Evolutionary conservation across 1,140 invertebrate genomes (phyloP).

Genomic region (Pseudomyrmex concolor): DNA sequence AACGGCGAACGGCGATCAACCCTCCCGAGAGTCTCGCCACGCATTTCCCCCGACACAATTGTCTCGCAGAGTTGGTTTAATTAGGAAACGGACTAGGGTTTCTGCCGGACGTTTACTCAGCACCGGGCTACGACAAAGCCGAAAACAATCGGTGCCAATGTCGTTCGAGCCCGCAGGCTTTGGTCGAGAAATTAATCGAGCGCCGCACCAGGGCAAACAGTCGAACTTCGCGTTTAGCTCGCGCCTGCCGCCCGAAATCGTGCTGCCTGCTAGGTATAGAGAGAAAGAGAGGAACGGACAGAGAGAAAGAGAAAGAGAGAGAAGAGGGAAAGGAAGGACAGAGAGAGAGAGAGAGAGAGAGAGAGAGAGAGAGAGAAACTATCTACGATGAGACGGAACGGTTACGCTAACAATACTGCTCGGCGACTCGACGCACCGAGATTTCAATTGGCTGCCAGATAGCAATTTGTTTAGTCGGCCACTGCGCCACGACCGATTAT

Average conservation of each 20-base stretch:
- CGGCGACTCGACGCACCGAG: constrained; percentile 37
- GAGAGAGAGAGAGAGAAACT: background rate
- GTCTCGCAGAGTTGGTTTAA: constrained; percentile 60
- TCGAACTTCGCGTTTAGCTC: constrained; percentile 68
- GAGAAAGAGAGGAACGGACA: background rate
- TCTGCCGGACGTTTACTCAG: constrained; percentile 66
- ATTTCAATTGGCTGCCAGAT: constrained; percentile 65
- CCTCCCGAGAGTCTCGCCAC: background rate
- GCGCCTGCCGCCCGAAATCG: constrained; percentile 29
- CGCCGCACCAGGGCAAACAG: constrained; percentile 66
- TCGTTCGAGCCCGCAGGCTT: constrained; percentile 72
- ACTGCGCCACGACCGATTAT: constrained; percentile 61
- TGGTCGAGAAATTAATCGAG: constrained; percentile 73
- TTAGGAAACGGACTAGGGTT: constrained; percentile 58
- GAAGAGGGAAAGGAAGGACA: background rate
- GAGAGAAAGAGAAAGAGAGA: background rate
- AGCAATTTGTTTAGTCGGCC: constrained; percentile 66
- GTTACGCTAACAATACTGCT: constrained; percentile 61
- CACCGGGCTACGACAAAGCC: constrained; percentile 69
- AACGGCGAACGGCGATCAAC: constrained; percentile 36
- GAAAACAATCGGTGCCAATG: constrained; percentile 73
- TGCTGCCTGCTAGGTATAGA: constrained; percentile 22
- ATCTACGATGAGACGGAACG: constrained; percentile 21
- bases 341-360: background rate
- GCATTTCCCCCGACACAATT: constrained; percentile 33